Evolutionary conservation across 2,113 vertebrate species (phyloP), one percentile per base, ranked within the genome.

Genomic region (Myotis lucifugus): DNA sequence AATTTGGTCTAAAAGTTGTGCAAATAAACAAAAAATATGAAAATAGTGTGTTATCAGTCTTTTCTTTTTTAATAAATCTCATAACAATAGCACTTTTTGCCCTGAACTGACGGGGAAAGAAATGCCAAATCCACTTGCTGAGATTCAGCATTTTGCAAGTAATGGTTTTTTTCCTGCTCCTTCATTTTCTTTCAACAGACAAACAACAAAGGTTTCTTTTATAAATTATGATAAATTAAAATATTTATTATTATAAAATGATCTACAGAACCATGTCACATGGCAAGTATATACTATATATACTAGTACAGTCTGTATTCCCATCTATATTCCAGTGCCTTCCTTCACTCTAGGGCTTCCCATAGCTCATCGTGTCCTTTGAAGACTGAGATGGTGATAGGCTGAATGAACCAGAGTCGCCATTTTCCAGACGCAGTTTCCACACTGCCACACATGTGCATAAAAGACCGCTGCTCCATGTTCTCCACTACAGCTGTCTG

Each of bases 151-250:
- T 93, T 90, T 66, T 96, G 85, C 89, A 88, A 89, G 94, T 97
- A 94, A 94, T 83, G 79, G 76, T 90, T 87, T 84, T 84, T 97
- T 97, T 97, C 94, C 95, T 97, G 96, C 96, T 98, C 98, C 98
- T 99, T 99, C 98, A 98, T 98, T 96, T 96, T 94, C 91, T 95
- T 97, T 96, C 78, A 92, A 95, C 85, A 95, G 70, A 96, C 83
- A 95, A 95, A 97, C 96, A 92, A 95, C 93, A 93, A 96, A 97
- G 88, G 94, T 73, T 98, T 97, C 95, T 98, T 98, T 97, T 97
- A 98, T 98, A 98, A 98, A 97, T 98, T 99, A 99, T 6, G 97
- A 98, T 98, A 98, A 98, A 98, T 98, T 98, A 98, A 97, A 96
- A 97, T 97, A 96, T 96, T 98, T 96, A 97, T 90, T 96, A 97